Base-by-base conservation (phyloP, 2,888 invertebrate genomes). In the Drosophila mimica region DNA sequence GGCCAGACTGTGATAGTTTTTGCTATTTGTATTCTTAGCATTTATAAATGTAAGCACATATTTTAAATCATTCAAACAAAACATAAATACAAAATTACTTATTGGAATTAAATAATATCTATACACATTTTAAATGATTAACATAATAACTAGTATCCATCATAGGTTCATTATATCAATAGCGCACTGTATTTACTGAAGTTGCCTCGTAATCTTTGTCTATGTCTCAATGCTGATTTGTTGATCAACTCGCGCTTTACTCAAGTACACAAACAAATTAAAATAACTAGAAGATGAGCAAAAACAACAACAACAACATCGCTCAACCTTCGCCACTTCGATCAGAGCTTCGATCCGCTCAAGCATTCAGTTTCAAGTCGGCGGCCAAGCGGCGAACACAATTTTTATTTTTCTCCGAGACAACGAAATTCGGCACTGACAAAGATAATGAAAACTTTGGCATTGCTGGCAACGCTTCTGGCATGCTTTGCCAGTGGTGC, bases 341-440 rank as follows among this genome's bases (percentile, higher is more conserved):
- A 85, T 76, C 83, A 52, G 40, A 64, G 70, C 67, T 66, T 48
- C 63, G 58, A 59, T 20, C 51, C 54, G 34, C 49, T n/a, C 43
- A 46, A 63, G 66, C 68, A 81, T 43, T 89, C 79, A 90, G 81
- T 91, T 89, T 76, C 79, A 74, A 81, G 58, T 79, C 76, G 81
- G 56, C 85, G 66, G 56, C 66, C 78, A 79, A 82, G 73, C 77
- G 70, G 75, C 66, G 56, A 83, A 68, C 78, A 76, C 79, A 67
- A 49, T 33, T 54, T 63, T 56, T 33, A 4, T 15, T 59, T 28
- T 8, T 49, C n/a, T 0, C 13, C 13, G 38, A 51, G 49, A 61
- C 52, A 30, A 17, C n/a, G 46, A 15, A 28, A 56, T 62, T 58
- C 20, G 34, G 6, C 15, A 25, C 11, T 56, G 34, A 40, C 11